Conservation (phyloP, 1,140 invertebrate species). For the Rhagoletis pomonella region DNA sequence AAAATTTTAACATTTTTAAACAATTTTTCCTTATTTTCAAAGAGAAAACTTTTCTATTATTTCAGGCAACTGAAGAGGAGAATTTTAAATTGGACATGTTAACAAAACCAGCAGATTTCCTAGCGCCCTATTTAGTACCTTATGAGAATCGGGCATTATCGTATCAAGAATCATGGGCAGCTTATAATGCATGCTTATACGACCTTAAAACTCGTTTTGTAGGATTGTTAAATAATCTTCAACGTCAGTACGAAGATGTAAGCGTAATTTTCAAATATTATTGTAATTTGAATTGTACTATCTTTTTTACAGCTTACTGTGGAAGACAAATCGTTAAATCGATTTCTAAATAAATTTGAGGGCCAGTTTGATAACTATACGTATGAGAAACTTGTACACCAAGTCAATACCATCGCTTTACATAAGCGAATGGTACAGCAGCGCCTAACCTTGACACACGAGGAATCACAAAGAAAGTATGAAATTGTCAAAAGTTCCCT, state of each 20-base stretch:
- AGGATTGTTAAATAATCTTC: conserved; percentile 76
- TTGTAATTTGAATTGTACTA: background rate
- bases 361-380: conserved; percentile 72
- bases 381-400: conserved; percentile 67
- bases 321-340: conserved; percentile 68
- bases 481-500: conserved; percentile 67
- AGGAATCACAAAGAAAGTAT: conserved; percentile 71
- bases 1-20: too few relatives aligned
- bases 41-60: background rate
- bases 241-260: conserved; percentile 76
- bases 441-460: conserved; percentile 66
- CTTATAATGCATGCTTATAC: conserved; percentile 76
- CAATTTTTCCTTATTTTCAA: background rate
- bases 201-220: conserved; percentile 77
- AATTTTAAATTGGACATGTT: conserved; percentile 69
- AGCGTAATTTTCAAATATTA: conserved; percentile 46
- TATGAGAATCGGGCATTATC: conserved; percentile 73
- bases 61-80: conserved; percentile 72
- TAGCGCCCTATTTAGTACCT: conserved; percentile 77
- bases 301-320: conserved; percentile 63
- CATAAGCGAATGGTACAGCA: conserved; percentile 73
- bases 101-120: conserved; percentile 75
- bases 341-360: conserved; percentile 70
- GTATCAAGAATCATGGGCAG: conserved; percentile 69
- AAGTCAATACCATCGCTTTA: conserved; percentile 68